Evolutionary conservation across 1,140 invertebrate genomes (phyloP).

Genomic region (Euwallacea fornicatus): DNA sequence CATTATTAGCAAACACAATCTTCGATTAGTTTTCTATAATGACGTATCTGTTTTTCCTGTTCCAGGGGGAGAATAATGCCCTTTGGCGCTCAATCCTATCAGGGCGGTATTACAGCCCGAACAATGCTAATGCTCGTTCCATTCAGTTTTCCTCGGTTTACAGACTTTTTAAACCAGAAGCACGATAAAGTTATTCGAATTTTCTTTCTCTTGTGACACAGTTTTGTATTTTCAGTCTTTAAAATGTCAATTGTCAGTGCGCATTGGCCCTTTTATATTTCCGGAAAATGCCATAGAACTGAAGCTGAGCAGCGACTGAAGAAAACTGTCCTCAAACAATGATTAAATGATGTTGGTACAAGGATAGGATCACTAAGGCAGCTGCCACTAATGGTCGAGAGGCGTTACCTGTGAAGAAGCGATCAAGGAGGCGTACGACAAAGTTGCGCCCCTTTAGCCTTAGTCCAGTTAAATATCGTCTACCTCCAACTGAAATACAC

Average conservation of each 20-base stretch:
- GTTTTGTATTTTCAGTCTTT: too few relatives aligned
- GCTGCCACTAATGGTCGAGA: too few relatives aligned
- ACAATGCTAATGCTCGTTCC: conserved; percentile 25
- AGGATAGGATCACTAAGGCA: too few relatives aligned
- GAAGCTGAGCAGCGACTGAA: conserved; percentile 12
- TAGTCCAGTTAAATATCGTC: too few relatives aligned
- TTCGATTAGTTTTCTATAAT: conserved; percentile 32
- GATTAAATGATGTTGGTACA: too few relatives aligned
- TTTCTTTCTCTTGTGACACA: conserved; percentile 1
- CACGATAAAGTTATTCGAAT: background rate
- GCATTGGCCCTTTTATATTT: too few relatives aligned
- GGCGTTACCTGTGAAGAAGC: too few relatives aligned
- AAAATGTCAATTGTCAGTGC: too few relatives aligned
- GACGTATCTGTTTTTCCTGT: conserved; percentile 32
- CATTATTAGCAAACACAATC: conserved; percentile 1
- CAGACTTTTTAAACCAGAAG: conserved; percentile 19
- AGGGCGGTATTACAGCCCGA: conserved; percentile 18
- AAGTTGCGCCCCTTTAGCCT: too few relatives aligned
- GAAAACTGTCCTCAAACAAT: background rate
- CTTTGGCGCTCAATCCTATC: conserved; percentile 28
- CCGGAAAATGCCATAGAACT: background rate
- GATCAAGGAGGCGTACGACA: too few relatives aligned
- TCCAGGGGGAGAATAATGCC: conserved; percentile 24
- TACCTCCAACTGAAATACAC: too few relatives aligned
- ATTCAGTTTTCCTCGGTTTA: conserved; percentile 25